phyloP scores from a whole-genome alignment of 2,113 vertebrate species.

The Bujurquina vittata region DNA sequence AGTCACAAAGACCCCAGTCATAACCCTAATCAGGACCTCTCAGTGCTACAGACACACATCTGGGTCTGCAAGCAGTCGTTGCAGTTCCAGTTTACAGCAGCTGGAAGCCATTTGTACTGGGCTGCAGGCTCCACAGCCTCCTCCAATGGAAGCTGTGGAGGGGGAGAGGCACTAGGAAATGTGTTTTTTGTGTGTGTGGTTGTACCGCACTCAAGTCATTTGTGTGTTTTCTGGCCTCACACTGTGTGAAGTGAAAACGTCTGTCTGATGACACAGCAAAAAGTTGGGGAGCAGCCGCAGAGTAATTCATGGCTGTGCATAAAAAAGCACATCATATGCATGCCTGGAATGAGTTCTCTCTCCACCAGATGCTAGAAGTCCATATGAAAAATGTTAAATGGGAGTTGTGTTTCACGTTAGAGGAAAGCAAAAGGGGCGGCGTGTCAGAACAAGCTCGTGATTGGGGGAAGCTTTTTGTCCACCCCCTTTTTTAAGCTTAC shows the following conservation, averaged over 20 bases:
- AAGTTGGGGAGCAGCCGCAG: not conserved
- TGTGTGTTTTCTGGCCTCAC: conserved; percentile 17
- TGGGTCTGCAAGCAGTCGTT: conserved; percentile 7
- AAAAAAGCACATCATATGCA: conserved; percentile 22
- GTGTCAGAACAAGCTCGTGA: conserved; percentile 31
- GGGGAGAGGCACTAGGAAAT: not conserved
- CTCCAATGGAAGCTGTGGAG: not conserved
- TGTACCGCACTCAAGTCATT: not conserved
- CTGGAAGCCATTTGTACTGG: conserved; percentile 52
- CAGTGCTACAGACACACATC: conserved; percentile 40
- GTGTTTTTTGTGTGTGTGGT: not conserved
- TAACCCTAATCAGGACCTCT: conserved; percentile 19
- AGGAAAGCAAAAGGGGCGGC: conserved; percentile 30
- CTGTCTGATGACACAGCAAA: conserved; percentile 19
- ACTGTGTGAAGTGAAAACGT: conserved; percentile 43
- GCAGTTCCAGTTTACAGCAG: conserved; percentile 22
- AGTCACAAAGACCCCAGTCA: conserved; percentile 12
- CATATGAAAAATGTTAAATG: conserved; percentile 53
- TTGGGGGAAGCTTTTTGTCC: conserved; percentile 52
- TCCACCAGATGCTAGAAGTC: not conserved
- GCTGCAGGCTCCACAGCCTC: not conserved
- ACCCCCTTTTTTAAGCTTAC: conserved; percentile 31
- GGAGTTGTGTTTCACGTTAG: conserved; percentile 13
- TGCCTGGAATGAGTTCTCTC: conserved; percentile 14
- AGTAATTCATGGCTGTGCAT: conserved; percentile 30